Evolutionary conservation across 2,113 vertebrate genomes (phyloP).

Genomic region (Vicugna pacos): DNA sequence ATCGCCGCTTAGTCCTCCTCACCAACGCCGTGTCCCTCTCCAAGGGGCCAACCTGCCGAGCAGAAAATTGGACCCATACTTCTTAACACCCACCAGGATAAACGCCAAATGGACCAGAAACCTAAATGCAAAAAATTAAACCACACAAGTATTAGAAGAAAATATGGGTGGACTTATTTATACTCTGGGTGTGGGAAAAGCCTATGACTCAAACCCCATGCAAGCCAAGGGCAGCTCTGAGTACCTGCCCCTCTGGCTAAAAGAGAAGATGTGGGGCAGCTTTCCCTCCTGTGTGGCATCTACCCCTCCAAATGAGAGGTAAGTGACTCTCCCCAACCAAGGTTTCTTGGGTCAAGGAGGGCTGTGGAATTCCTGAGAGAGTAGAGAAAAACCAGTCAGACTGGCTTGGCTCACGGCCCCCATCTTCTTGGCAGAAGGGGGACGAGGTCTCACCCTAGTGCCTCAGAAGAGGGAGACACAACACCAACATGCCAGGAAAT

Average conservation of each 20-base stretch:
- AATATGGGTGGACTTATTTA: conserved; percentile 8
- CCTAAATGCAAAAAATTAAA: neutral
- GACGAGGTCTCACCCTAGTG: neutral
- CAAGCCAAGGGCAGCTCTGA: neutral
- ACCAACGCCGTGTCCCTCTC: too few relatives aligned
- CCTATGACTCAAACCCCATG: neutral
- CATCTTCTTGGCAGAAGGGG: neutral
- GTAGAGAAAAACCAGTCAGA: neutral
- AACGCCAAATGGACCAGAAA: neutral
- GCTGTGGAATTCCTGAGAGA: neutral
- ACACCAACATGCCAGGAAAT: neutral
- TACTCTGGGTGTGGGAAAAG: neutral
- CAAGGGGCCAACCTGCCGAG: neutral
- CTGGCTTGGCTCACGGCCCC: too few relatives aligned
- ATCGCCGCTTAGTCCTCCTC: neutral
- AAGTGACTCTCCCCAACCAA: neutral
- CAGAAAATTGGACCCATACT: neutral
- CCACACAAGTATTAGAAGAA: neutral
- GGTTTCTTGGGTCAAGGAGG: neutral
- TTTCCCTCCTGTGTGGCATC: neutral
- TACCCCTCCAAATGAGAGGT: neutral
- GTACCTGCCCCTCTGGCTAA: neutral
- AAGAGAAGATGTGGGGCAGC: neutral
- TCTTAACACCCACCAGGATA: neutral
- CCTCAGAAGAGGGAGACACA: neutral